phyloP scores from a whole-genome alignment of 2,113 vertebrate species.

The Nyctereutes procyonoides region DNA sequence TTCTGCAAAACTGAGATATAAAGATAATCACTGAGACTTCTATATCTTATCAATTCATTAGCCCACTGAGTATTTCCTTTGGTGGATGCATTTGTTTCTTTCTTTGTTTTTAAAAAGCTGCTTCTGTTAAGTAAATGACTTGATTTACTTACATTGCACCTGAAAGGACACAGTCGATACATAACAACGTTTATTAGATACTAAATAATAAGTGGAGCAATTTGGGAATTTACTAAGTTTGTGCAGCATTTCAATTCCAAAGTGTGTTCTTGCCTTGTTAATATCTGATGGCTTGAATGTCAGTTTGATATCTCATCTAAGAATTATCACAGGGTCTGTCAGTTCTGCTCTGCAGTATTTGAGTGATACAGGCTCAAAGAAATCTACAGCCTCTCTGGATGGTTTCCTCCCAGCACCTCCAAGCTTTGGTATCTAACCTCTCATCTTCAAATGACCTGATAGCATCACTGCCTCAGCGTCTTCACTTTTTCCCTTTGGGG shows the following conservation, averaged over 20 bases:
- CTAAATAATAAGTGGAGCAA: not conserved
- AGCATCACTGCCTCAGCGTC: not conserved
- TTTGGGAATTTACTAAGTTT: not conserved
- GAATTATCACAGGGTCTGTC: not conserved
- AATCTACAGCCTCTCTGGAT: not conserved
- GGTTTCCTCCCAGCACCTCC: not conserved
- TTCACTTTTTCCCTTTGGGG: conserved; percentile 48
- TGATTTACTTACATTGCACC: not conserved
- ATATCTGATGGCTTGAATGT: not conserved
- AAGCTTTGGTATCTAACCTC: not conserved
- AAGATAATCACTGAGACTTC: not conserved
- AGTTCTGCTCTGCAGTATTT: conserved; percentile 59
- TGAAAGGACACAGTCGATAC: not conserved
- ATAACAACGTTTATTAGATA: not conserved
- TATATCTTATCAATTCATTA: not conserved
- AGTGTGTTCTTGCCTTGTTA: not conserved
- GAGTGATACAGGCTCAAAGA: not conserved
- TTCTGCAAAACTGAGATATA: conserved; percentile 5
- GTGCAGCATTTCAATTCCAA: not conserved
- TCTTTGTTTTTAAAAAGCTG: not conserved
- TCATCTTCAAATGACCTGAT: not conserved
- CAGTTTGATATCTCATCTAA: conserved; percentile 52
- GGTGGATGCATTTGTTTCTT: not conserved
- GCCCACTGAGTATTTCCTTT: not conserved
- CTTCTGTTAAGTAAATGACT: not conserved